Conservation (phyloP, 2,888 invertebrate genomes). For the Tetranychus piercei region DNA sequence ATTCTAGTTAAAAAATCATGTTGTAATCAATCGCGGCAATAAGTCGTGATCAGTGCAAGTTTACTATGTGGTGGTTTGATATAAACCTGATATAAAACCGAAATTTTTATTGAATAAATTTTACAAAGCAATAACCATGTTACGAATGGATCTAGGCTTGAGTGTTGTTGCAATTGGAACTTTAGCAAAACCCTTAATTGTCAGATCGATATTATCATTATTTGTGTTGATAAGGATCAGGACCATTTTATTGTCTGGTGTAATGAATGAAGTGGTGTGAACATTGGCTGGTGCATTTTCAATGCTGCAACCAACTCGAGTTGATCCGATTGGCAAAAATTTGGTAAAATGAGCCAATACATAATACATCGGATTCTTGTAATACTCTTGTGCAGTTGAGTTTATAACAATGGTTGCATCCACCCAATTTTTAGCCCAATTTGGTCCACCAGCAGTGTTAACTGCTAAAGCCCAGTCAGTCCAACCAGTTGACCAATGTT, state of each 20-base stretch:
- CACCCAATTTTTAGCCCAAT: conserved; percentile 39
- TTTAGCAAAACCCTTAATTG: neutral
- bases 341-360: conserved; percentile 39
- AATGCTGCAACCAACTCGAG: neutral
- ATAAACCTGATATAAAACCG: too few relatives aligned
- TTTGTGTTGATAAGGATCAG: neutral
- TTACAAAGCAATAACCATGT: neutral
- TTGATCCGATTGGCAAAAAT: conserved; percentile 29
- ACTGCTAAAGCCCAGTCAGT: conserved; percentile 41
- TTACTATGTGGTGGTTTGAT: too few relatives aligned
- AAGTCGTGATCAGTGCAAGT: too few relatives aligned
- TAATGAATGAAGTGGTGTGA: conserved; percentile 1
- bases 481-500: conserved; percentile 40
- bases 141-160: neutral
- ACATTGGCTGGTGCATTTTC: neutral
- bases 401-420: conserved; percentile 40
- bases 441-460: conserved; percentile 38
- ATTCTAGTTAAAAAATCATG: too few relatives aligned
- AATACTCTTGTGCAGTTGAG: conserved; percentile 34
- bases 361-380: conserved; percentile 42
- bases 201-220: neutral
- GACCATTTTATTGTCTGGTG: neutral
- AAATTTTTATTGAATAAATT: too few relatives aligned
- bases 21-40: too few relatives aligned
- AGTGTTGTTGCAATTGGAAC: neutral